Conservation (phyloP, 2,888 invertebrate species). For the Chymomyza caudatula region DNA sequence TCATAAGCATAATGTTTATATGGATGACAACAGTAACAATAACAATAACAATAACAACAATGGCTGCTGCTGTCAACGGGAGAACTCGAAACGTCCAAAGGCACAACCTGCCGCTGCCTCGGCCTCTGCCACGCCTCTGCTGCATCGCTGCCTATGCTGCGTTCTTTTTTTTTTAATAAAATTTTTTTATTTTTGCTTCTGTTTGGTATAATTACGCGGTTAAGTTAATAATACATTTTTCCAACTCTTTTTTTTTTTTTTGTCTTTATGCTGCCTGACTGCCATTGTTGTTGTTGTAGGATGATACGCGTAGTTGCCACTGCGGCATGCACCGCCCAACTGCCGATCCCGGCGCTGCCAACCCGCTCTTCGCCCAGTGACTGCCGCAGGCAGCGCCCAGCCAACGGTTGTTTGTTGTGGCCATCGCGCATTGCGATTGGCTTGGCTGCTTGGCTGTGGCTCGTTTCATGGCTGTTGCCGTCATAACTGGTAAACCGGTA, state of each 20-base stretch:
- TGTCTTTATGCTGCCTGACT: neutral
- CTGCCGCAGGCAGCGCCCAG: neutral
- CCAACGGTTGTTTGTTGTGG: conserved; percentile 15
- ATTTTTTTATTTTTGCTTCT: neutral
- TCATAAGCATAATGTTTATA: conserved; percentile 15
- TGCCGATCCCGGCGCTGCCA: neutral
- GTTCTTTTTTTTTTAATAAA: neutral
- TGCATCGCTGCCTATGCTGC: neutral
- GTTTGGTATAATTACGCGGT: conserved; percentile 48
- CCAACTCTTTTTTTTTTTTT: neutral
- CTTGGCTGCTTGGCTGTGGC: neutral
- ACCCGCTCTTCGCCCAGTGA: neutral
- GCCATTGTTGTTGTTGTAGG: neutral
- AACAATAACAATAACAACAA: neutral
- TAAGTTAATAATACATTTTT: conserved; percentile 61
- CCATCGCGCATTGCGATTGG: neutral
- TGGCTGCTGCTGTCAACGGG: neutral
- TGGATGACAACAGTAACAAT: conserved; percentile 23
- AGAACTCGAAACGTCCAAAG: neutral
- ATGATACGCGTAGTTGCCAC: conserved; percentile 5
- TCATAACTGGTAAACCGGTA: neutral
- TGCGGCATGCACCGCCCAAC: neutral
- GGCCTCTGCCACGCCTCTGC: neutral
- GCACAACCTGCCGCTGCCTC: neutral
- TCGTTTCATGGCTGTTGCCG: neutral